Percentiles rank a stretch among this genome's conserved stretches.
Evolutionary conservation across 2,113 vertebrate species (phyloP).

Genomic region (Xiphorhynchus elegans): DNA sequence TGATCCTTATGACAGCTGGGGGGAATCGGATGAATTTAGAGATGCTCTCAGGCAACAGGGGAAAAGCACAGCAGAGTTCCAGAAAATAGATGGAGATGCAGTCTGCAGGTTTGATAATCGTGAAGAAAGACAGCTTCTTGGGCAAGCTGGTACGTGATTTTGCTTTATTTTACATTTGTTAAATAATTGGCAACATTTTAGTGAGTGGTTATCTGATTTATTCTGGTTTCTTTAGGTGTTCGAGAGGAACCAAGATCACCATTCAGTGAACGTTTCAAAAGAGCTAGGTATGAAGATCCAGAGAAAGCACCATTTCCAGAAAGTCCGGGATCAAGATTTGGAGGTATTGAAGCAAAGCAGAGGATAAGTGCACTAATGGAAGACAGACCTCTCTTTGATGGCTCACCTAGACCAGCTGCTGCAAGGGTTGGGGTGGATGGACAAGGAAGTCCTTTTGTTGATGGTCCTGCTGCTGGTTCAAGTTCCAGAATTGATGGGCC

Average conservation of each 20-base stretch:
- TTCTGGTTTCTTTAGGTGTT: slow-evolving; percentile 63
- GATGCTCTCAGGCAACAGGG: slow-evolving; percentile 73
- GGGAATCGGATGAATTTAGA: slow-evolving; percentile 51
- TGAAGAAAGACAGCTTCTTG: slow-evolving; percentile 43
- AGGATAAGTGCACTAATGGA: slow-evolving; percentile 80
- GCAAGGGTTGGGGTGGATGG: slow-evolving; percentile 77
- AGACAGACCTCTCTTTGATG: slow-evolving; percentile 79
- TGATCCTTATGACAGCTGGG: slow-evolving; percentile 48
- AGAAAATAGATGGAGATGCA: slow-evolving; percentile 67
- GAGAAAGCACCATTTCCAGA: slow-evolving; percentile 80
- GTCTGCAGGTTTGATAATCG: slow-evolving; percentile 71
- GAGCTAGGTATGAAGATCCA: slow-evolving; percentile 78
- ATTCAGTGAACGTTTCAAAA: slow-evolving; percentile 78
- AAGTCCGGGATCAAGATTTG: slow-evolving; percentile 74
- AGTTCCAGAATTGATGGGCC: slow-evolving; percentile 81
- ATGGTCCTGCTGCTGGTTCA: slow-evolving; percentile 75
- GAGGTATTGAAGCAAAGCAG: slow-evolving; percentile 81
- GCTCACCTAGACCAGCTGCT: slow-evolving; percentile 71
- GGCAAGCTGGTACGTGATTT: background rate
- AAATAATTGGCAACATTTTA: background rate
- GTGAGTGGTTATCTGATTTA: background rate
- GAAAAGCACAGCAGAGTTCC: slow-evolving; percentile 67
- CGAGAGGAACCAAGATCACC: slow-evolving; percentile 80
- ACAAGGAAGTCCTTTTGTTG: slow-evolving; percentile 75
- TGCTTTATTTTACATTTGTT: background rate